Evolutionary conservation across 2,888 invertebrate genomes (phyloP).

Genomic region (Heliconius hortense): DNA sequence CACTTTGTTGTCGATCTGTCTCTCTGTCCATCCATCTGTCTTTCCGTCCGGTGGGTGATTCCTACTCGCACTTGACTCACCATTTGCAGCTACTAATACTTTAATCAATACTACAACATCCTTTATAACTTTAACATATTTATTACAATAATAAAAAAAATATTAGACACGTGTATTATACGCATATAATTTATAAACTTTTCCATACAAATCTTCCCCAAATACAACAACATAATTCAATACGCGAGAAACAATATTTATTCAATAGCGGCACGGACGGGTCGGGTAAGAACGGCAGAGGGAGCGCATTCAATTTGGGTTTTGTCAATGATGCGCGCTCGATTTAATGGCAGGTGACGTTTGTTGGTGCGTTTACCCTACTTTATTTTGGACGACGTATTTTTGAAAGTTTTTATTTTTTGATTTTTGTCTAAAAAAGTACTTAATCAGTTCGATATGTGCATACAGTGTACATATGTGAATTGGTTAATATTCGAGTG

Average conservation of each 20-base stretch:
- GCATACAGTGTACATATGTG: no score
- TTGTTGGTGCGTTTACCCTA: slow-evolving; percentile 46
- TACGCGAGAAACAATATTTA: slow-evolving; percentile 55
- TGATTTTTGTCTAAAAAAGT: no score
- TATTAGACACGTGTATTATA: slow-evolving; percentile 4
- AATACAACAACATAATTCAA: slow-evolving; percentile 43
- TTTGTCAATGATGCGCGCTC: slow-evolving; percentile 71
- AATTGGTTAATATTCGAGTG: no score
- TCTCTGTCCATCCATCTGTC: not conserved
- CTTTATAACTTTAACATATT: slow-evolving; percentile 1
- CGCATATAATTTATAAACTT: slow-evolving; percentile 27
- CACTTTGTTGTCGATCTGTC: not conserved
- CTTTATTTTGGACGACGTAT: not conserved
- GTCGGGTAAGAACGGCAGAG: not conserved
- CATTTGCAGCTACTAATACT: not conserved
- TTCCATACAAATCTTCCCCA: slow-evolving; percentile 34
- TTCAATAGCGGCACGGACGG: slow-evolving; percentile 48
- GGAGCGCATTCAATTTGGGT: slow-evolving; percentile 67
- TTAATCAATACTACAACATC: no score
- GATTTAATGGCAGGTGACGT: slow-evolving; percentile 77
- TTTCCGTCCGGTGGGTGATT: no score
- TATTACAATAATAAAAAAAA: slow-evolving; percentile 15
- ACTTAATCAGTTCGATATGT: no score
- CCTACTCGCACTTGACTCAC: not conserved
- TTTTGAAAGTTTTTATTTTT: not conserved